These are phyloP conservation scores for Hydrozoanthus tunicans DNA, from an alignment of 64 coral and sea anemone genomes.

Conservation along the genomic window DNA sequence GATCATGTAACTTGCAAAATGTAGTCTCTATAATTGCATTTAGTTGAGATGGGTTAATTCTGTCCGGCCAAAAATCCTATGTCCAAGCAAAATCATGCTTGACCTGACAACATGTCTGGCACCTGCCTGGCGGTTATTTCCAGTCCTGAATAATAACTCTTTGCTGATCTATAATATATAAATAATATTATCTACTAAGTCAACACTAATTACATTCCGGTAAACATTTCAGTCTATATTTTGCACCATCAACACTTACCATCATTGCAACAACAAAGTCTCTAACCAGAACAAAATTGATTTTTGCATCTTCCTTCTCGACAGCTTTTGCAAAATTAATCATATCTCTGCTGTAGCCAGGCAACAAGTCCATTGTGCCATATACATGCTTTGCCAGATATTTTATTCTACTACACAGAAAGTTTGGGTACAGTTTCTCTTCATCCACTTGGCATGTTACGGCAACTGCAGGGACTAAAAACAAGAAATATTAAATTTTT, in stretches of 20 bases:
- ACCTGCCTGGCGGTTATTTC: no score
- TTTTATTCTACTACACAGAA: constrained; percentile 10
- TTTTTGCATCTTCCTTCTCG: constrained; percentile 24
- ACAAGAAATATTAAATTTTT: not conserved
- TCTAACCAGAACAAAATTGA: constrained; percentile 41
- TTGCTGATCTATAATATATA: no score
- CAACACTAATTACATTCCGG: no score
- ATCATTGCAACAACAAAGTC: constrained; percentile 57
- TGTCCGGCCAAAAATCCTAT: no score
- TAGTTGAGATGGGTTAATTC: no score
- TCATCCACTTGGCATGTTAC: constrained; percentile 29
- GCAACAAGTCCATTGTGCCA: constrained; percentile 31
- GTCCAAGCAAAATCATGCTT: no score
- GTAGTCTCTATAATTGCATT: no score
- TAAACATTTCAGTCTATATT: no score
- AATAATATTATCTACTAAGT: no score
- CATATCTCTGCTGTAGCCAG: constrained; percentile 29
- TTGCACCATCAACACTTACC: not conserved
- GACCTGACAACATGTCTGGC: no score
- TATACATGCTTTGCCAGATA: constrained; percentile 23
- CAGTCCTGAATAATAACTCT: no score
- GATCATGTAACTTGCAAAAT: no score
- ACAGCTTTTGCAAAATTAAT: constrained; percentile 36
- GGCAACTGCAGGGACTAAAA: constrained; percentile 42
- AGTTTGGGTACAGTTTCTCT: constrained; percentile 35